A percentile compares a stretch with the other conserved stretches of the same genome.
Evolutionary conservation across 2,113 vertebrate genomes (phyloP).

Genomic region (Gnathonemus longibarbis): DNA sequence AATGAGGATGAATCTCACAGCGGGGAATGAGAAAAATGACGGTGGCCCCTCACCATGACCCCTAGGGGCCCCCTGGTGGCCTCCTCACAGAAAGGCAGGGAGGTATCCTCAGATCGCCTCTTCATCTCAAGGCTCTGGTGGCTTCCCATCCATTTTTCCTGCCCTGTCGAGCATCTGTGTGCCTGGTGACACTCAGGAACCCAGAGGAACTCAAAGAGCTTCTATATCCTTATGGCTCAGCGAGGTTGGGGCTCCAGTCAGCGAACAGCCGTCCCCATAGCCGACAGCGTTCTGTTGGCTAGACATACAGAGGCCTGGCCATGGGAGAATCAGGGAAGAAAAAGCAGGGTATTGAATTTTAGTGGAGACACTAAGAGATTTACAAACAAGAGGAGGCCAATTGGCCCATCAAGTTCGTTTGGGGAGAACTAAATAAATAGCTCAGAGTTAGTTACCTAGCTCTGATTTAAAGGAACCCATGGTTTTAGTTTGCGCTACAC

Average conservation of each 20-base stretch:
- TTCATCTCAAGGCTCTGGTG: neutral
- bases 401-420: no score
- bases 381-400: no score
- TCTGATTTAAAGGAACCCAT: no score
- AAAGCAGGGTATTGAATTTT: no score
- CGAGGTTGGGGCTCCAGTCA: neutral
- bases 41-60: neutral
- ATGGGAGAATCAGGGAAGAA: no score
- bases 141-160: neutral
- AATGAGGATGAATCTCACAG: neutral
- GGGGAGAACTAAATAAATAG: no score
- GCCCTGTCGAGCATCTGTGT: neutral
- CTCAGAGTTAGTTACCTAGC: no score
- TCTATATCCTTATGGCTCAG: neutral
- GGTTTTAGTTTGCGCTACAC: no score
- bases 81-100: neutral
- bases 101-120: neutral
- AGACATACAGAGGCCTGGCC: neutral
- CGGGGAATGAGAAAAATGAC: neutral
- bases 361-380: no score
- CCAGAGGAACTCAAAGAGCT: neutral
- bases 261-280: neutral
- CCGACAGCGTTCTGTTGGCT: neutral
- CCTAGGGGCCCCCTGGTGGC: neutral
- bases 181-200: neutral